Evolutionary conservation across 2,797 vertebrate species (phyloP), one percentile per base, ranked within the genome.

Genomic region (Pseudochirops corinnae): DNA sequence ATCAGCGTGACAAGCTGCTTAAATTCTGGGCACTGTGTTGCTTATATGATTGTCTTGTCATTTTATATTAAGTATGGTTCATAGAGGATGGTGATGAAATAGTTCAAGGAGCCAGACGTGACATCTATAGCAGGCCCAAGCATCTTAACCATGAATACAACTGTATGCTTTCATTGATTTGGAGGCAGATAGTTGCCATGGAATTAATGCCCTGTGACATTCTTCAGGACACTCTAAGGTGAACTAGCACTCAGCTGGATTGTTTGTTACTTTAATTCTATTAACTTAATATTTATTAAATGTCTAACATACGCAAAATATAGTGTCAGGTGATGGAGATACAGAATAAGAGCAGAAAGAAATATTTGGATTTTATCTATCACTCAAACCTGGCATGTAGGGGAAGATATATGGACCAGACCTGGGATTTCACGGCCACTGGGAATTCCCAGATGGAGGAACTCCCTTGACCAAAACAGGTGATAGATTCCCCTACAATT

Each of bases 21-120:
- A 82, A 39, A 82, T 82, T 82, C 67, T 39, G 67, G n/a, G 67
- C n/a, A 82, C n/a, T 18, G n/a, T 82, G n/a, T 82, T 82, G 67
- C 67, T 82, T 82, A 82, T 82, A 46, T 39, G n/a, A 82, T 82
- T 39, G 67, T 82, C 67, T 82, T 82, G 67, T 82, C 67, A 82
- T 82, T 82, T 82, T 82, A 24, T 21, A 82, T 82, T 82, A 82
- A 82, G 67, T 82, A 82, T 82, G 67, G 67, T 82, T 82, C 67
- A 46, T 39, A 82, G 67, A 82, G 67, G 67, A 82, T 82, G 67
- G n/a, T 46, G n/a, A 82, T 82, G n/a, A 82, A n/a, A 39, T 74
- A 74, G 33, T 33, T 74, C 62, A n/a, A 46, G n/a, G n/a, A 82
- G 67, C n/a, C 67, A 39, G n/a, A 10, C 1, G 5, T 74, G 62